Evolutionary conservation across 2,113 vertebrate species (phyloP).

Genomic region (Larimichthys crocea): DNA sequence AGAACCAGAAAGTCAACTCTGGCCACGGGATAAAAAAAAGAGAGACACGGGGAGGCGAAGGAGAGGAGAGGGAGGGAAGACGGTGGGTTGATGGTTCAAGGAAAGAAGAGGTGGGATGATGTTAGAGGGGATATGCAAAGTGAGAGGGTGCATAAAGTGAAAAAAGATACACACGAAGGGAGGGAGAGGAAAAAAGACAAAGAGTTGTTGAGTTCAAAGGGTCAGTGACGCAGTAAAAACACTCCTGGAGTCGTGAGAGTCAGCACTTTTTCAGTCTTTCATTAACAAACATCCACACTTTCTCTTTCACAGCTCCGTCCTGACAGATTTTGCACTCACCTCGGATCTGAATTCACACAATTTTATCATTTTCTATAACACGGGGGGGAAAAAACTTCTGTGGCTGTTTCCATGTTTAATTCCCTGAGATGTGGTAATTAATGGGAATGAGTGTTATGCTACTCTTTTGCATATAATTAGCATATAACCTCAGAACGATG

Average conservation of each 20-base stretch:
- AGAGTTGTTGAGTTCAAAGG: neutral
- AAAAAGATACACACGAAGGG: neutral
- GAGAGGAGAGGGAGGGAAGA: neutral
- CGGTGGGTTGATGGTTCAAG: neutral
- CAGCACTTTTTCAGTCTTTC: slow-evolving; percentile 18
- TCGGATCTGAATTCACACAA: neutral
- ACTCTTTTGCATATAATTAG: slow-evolving; percentile 55
- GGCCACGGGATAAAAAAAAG: neutral
- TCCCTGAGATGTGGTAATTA: slow-evolving; percentile 39
- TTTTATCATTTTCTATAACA: neutral
- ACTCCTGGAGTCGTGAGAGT: neutral
- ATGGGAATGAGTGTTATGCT: neutral
- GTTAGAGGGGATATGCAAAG: neutral
- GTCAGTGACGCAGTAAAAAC: slow-evolving; percentile 1
- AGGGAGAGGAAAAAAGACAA: neutral
- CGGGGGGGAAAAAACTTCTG: neutral
- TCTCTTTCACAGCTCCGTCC: neutral
- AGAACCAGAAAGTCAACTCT: slow-evolving; percentile 97
- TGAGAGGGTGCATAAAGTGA: neutral
- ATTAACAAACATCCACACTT: slow-evolving; percentile 23
- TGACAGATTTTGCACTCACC: slow-evolving; percentile 8
- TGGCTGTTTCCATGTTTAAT: slow-evolving; percentile 13
- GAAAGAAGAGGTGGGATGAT: neutral
- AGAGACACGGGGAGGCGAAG: neutral
- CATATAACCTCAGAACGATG: slow-evolving; percentile 43